Conservation (phyloP, 2,797 vertebrate species). For the Sardinella longiceps region DNA sequence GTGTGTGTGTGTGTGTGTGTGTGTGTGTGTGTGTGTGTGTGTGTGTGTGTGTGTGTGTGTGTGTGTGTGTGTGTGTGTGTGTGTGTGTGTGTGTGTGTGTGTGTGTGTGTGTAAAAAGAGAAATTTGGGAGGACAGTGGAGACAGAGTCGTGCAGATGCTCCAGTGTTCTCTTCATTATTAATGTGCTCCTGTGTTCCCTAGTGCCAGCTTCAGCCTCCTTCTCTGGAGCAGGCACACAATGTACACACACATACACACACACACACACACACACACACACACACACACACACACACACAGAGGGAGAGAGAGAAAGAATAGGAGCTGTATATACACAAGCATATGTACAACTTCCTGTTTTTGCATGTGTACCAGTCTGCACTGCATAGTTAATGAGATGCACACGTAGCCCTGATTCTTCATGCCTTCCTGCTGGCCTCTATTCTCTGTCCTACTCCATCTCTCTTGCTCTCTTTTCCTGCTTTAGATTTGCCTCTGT, state of each 20-base stretch:
- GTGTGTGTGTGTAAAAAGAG: not conserved
- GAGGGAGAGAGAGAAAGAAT: not conserved
- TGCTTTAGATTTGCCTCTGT: not conserved
- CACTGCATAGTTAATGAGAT: too few species aligned
- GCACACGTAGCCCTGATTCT: not conserved
- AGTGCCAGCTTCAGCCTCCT: not conserved
- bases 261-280: not conserved
- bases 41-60: too few species aligned
- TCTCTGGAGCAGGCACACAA: not conserved
- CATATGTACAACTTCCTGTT: not conserved
- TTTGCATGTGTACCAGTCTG: too few species aligned
- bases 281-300: not conserved
- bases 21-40: not conserved
- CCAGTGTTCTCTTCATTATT: constrained; percentile 19
- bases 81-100: too few species aligned
- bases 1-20: not conserved
- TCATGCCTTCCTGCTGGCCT: not conserved
- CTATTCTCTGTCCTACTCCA: not conserved
- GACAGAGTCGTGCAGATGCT: constrained; percentile 2
- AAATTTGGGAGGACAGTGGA: not conserved
- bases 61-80: not conserved
- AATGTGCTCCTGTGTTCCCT: constrained; percentile 20
- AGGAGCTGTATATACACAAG: not conserved
- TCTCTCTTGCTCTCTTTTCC: not conserved
- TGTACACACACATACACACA: not conserved